Evolutionary conservation across 2,888 invertebrate genomes (phyloP), one percentile per base, ranked within the genome.

Genomic region (Panzeria rudis): DNA sequence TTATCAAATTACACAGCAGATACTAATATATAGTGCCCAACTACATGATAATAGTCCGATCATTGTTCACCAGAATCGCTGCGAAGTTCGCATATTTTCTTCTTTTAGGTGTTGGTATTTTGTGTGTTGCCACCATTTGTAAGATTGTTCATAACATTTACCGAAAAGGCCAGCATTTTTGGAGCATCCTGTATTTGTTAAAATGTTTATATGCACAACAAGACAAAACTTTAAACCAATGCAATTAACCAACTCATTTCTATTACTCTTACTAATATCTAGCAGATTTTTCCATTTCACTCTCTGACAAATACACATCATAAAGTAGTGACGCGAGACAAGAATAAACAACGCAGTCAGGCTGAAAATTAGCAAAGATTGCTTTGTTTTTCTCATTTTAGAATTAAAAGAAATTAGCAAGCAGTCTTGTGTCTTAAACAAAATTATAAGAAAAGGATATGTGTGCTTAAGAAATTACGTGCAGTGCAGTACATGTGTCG

Each of bases 311-410:
- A 15, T 38, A n/a, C 66, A 61, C 82, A 75, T 73, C 75, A 79
- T 85, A 85, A 82, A 78, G 64, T 38, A 71, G 52, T 66, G 78
- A 75, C 52, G 61, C 75, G 64, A 71, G 75, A 75, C 78, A 85
- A 61, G 85, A 73, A 85, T 82, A 82, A 85, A 82, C 82, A 85
- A 82, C 17, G 75, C 75, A 82, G 44, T 78, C 71, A 82, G 82
- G 75, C 82, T 79, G 78, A 75, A 85, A 85, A 85, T 85, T 82
- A 79, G 85, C 85, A 78, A 82, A 75, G 35, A 44, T 71, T 73
- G 77, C 62, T 52, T 62, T 66, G 68, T 44, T 29, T 66, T 61
- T 20, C 7, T 23, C 0, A 41, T 50, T 38, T 64, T 56, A n/a
- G 29, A 77, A 56, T 38, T 23, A 52, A 76, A 82, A 71, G 69